Evolutionary conservation across 1,140 invertebrate species (phyloP).

Genomic region (Condylostylus longicornis): DNA sequence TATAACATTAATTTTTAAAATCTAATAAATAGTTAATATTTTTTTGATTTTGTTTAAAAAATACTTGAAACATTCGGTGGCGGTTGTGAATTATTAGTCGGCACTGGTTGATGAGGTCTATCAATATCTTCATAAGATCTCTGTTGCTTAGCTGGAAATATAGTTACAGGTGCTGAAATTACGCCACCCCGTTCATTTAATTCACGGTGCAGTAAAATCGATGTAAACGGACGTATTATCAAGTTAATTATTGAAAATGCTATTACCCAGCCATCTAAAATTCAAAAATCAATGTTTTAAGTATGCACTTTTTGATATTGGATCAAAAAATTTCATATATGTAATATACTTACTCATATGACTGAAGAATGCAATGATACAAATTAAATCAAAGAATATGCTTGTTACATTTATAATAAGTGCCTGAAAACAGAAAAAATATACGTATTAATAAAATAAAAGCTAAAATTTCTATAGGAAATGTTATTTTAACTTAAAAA

Average conservation of each 20-base stretch:
- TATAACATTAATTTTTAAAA: too few species aligned
- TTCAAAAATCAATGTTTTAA: neutral
- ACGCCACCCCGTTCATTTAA: slow-evolving; percentile 26
- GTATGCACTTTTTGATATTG: neutral
- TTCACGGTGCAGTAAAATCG: slow-evolving; percentile 25
- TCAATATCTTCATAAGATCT: slow-evolving; percentile 31
- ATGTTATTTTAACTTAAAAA: too few species aligned
- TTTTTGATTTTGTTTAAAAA: slow-evolving; percentile 14
- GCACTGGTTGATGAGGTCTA: slow-evolving; percentile 25
- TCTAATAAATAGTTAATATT: neutral
- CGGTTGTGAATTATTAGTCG: slow-evolving; percentile 20
- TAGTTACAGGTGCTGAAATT: slow-evolving; percentile 17
- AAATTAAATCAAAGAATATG: slow-evolving; percentile 29
- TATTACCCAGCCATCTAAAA: slow-evolving; percentile 25
- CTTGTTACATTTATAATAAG: slow-evolving; percentile 26
- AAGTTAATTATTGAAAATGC: slow-evolving; percentile 27
- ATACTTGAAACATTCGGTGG: slow-evolving; percentile 29
- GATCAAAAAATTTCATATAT: too few species aligned
- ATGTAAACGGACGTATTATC: slow-evolving; percentile 22
- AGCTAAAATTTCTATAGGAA: too few species aligned
- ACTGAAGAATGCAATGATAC: slow-evolving; percentile 21
- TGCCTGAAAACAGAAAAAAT: slow-evolving; percentile 20
- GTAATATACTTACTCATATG: slow-evolving; percentile 29
- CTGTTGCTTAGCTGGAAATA: slow-evolving; percentile 27
- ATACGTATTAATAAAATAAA: too few species aligned